A percentile compares a stretch with the other conserved stretches of the same genome.
phyloP scores from a whole-genome alignment of 2,888 invertebrate genomes.

The Synergus japonicus region DNA sequence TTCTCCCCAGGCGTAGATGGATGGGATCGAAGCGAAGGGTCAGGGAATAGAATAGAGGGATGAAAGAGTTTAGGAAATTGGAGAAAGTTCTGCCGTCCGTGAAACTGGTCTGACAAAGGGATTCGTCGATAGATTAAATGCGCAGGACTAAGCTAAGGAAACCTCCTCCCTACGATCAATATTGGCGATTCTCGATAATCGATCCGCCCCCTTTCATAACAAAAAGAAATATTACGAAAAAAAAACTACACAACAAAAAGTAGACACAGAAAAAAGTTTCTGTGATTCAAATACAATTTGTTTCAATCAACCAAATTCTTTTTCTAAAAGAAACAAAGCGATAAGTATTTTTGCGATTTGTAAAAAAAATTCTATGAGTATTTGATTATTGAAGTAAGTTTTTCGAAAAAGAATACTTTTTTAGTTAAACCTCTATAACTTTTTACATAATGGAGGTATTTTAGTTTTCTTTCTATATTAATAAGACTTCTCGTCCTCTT shows the following conservation, averaged over 20 bases:
- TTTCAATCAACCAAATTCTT: no score
- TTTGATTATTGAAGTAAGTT: no score
- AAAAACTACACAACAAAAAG: not conserved
- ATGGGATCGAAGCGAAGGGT: conserved; percentile 29
- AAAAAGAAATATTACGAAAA: conserved; percentile 1
- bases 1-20: conserved; percentile 6
- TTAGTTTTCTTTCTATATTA: no score
- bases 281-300: no score
- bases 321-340: no score
- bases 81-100: conserved; percentile 47
- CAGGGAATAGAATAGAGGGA: conserved; percentile 40
- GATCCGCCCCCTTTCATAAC: conserved; percentile 10
- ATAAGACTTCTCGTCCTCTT: no score
- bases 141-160: conserved; percentile 34
- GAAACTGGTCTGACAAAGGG: conserved; percentile 40
- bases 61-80: conserved; percentile 47
- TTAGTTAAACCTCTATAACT: no score
- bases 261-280: not conserved
- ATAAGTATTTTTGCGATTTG: no score
- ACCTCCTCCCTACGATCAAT: conserved; percentile 13
- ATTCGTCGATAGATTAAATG: conserved; percentile 37
- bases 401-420: no score
- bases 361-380: no score
- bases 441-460: no score
- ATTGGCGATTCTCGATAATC: conserved; percentile 35